Evolutionary conservation across 2,797 vertebrate species (phyloP), one percentile per base, ranked within the genome.

Genomic region (Buceros bicornis): DNA sequence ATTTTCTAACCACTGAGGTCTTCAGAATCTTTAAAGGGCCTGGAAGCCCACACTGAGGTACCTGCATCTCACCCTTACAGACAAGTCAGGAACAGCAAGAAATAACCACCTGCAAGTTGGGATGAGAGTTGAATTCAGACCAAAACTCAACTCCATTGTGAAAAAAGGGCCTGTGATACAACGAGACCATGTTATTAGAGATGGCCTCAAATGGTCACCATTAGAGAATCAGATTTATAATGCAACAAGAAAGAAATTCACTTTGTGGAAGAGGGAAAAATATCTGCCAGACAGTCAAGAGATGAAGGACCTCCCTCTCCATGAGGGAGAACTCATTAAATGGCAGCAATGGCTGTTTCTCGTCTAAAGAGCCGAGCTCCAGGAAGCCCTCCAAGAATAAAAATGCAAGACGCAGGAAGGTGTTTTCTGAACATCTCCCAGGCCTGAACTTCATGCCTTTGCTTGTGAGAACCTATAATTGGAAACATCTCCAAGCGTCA

Each of bases 321-420:
- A 54, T 3, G 17, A n/a, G 84, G 87, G 83, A 92, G 57, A 94
- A 87, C 90, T 90, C 76, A 53, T 79, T 95, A 94, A 97, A 96
- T 90, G 82, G 86, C 37, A 85, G 92, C 91, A 95, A 85, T 94
- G 86, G 87, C 90, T 89, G 58, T 90, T 96, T 91, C 96, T 96
- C 5, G 4, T 28, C 0, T 83, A 97, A 90, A 77, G 66, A 93
- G 95, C 58, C 2, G 66, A 93, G 81, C 83, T 87, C 58, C 18
- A 60, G 76, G 93, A 93, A 97, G 43, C 77, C 81, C 78, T 78
- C 82, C 81, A 93, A 93, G 88, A 93, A 64, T 88, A 73, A 96
- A 95, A 96, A 58, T 29, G 40, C 70, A 86, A 69, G 72, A 64
- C 0, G 4, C 47, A 74, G 79, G 54, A 87, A 93, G 73, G 70